Conservation (phyloP, 92 coral and sea anemone species). For the Blastomussa wellsi region DNA sequence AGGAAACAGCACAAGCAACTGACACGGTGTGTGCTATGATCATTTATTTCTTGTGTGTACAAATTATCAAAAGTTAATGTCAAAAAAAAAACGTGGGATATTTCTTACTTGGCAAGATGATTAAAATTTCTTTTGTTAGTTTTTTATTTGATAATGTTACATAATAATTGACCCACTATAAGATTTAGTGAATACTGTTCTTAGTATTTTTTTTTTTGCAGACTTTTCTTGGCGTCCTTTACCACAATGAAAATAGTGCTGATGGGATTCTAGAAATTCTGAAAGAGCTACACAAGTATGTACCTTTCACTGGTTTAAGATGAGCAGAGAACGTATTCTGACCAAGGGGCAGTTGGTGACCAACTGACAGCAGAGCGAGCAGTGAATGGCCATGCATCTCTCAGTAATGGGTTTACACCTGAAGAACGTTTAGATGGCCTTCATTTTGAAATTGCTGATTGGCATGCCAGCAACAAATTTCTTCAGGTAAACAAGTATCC, state of each 20-base stretch:
- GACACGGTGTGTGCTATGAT: slow-evolving; percentile 28
- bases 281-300: slow-evolving; percentile 46
- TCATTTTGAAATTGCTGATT: slow-evolving; percentile 49
- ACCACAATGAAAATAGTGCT: slow-evolving; percentile 49
- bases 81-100: too few species aligned
- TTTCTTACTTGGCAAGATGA: too few species aligned
- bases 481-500: background rate
- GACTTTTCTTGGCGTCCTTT: slow-evolving; percentile 51
- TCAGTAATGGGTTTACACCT: slow-evolving; percentile 49
- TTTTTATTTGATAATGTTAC: too few species aligned
- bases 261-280: slow-evolving; percentile 47
- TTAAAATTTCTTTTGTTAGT: too few species aligned
- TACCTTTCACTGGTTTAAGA: slow-evolving; percentile 49
- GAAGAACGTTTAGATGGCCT: slow-evolving; percentile 51
- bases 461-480: slow-evolving; percentile 54
- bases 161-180: too few species aligned
- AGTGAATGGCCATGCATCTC: slow-evolving; percentile 46
- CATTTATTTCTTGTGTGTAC: too few species aligned
- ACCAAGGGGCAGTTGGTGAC: slow-evolving; percentile 56
- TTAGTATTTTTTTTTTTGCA: background rate
- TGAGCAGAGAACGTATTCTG: slow-evolving; percentile 33
- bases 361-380: slow-evolving; percentile 48
- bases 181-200: too few species aligned
- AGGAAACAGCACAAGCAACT: slow-evolving; percentile 41
- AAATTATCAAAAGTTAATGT: too few species aligned